Conservation (phyloP, 1,140 invertebrate species). For the Aphidius ervi region DNA sequence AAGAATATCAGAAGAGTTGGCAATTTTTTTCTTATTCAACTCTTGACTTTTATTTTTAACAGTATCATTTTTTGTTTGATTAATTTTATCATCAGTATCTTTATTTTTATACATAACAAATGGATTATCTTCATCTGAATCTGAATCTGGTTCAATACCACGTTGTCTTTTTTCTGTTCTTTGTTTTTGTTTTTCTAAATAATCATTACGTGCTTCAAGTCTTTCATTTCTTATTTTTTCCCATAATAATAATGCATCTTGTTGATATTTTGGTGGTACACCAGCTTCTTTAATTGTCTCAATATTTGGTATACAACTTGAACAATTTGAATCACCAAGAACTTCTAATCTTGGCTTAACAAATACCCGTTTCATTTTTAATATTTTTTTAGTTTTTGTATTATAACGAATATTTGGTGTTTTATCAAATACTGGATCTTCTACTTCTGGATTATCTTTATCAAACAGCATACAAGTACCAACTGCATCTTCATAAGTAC, state of each 20-base stretch:
- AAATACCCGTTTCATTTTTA: constrained; percentile 55
- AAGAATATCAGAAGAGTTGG: too few species aligned
- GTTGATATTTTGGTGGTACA: constrained; percentile 39
- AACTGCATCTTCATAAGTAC: constrained; percentile 52
- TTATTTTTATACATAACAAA: constrained; percentile 32
- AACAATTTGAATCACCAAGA: constrained; percentile 36
- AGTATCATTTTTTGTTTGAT: constrained; percentile 3
- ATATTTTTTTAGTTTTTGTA: constrained; percentile 52
- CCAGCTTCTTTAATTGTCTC: constrained; percentile 37
- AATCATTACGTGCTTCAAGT: constrained; percentile 33
- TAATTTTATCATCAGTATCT: constrained; percentile 10
- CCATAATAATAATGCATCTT: constrained; percentile 40
- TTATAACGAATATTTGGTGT: constrained; percentile 47
- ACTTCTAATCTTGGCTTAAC: constrained; percentile 41
- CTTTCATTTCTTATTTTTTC: constrained; percentile 30
- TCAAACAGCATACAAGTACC: constrained; percentile 56
- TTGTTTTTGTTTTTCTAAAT: constrained; percentile 40
- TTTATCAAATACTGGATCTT: constrained; percentile 52
- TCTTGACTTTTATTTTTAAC: constrained; percentile 8
- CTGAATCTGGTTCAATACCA: constrained; percentile 38
- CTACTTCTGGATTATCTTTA: constrained; percentile 39
- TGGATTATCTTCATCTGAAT: constrained; percentile 40
- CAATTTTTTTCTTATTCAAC: background rate
- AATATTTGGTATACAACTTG: constrained; percentile 35
- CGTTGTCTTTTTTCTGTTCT: constrained; percentile 34